These are phyloP conservation scores for Oncorhynchus gorbuscha DNA, from an alignment of 2,113 vertebrate genomes.

Conservation along the genomic window DNA sequence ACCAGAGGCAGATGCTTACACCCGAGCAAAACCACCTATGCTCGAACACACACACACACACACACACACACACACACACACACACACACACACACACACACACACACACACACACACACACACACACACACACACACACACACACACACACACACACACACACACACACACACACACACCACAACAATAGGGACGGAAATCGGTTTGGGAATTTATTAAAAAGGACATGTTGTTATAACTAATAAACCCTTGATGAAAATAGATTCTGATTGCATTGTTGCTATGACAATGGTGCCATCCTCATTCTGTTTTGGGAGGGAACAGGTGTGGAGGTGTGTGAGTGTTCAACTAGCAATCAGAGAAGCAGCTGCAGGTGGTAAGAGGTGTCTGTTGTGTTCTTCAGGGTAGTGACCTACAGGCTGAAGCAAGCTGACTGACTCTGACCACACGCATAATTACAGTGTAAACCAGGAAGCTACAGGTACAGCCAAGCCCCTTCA, in stretches of 20 bases:
- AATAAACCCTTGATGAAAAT: slow-evolving; percentile 23
- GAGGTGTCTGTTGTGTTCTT: no score
- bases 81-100: background rate
- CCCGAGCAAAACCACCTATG: no score
- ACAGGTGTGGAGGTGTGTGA: slow-evolving; percentile 6
- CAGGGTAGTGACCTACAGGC: no score
- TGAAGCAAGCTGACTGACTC: no score
- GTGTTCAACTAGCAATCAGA: slow-evolving; percentile 8
- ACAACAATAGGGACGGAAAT: background rate
- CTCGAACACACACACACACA: no score
- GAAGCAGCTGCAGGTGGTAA: background rate
- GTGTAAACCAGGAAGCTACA: no score
- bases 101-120: background rate
- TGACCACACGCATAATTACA: no score
- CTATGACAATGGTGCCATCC: slow-evolving; percentile 38
- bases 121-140: background rate
- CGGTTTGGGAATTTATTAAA: background rate
- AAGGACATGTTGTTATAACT: slow-evolving; percentile 1
- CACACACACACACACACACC: no score
- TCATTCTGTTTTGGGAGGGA: background rate
- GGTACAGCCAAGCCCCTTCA: no score
- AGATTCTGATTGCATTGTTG: slow-evolving; percentile 37
- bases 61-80: background rate
- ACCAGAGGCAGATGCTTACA: no score
- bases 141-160: background rate